Evolutionary conservation across 1,140 invertebrate species (phyloP), one percentile per base, ranked within the genome.

Genomic region (Caerostris extrusa): DNA sequence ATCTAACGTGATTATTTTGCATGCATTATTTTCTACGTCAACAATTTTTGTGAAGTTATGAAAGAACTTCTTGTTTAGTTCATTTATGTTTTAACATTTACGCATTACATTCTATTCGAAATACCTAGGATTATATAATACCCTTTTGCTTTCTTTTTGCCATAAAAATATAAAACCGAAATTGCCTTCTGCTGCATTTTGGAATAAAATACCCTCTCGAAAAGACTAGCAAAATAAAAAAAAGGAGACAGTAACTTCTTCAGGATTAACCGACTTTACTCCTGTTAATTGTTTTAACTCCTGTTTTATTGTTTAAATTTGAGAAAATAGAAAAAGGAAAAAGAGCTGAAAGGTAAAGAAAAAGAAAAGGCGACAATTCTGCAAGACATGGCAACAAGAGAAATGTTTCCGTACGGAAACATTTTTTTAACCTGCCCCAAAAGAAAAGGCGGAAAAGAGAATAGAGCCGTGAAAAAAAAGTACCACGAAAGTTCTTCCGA

Each of bases 331-430:
- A 85, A 57, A 57, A 85, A 14, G 82, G 56, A 57, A 56, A 85
- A 57, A 4, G 8, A 10, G 34, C 34, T 34, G 34, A 34, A 34
- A 34, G 34, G 34, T 34, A 34, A n/a, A 2, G 34, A 10, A 14
- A n/a, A 34, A n/a, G n/a, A 77, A 77, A 77, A 77, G 19, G 56
- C 17, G 77, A 7, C 6, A 81, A 81, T 50, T 64, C 61, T 64
- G 77, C 34, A 57, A 67, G 61, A 57, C 19, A 17, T n/a, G 5
- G 14, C 55, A 91, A 81, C 14, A 91, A 91, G 89, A 91, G 89
- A 91, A 91, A 91, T 81, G 89, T 61, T 81, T 58, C 69, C 19
- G 71, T n/a, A 61, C 67, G 89, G 69, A 69, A 91, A 91, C 64
- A 69, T 71, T 81, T 81, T n/a, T 91, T 91, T 71, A 81, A 81